phyloP scores from a whole-genome alignment of 2,797 vertebrate genomes.

The Chaetophractus vellerosus region DNA sequence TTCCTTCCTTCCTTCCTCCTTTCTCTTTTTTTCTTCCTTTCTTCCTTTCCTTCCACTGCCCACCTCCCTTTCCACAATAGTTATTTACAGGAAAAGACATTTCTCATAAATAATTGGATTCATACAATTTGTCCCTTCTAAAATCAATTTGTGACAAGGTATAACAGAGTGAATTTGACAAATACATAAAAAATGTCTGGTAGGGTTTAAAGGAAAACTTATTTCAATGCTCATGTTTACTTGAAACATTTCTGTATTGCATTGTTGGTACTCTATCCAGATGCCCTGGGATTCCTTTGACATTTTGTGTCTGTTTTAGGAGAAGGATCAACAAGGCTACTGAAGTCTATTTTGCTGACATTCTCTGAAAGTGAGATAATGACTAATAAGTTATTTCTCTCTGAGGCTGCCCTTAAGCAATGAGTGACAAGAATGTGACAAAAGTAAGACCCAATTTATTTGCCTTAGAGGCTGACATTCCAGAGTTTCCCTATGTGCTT shows the following conservation, averaged over 20 bases:
- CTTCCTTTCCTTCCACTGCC: neutral
- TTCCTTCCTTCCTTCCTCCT: neutral
- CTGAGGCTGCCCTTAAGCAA: neutral
- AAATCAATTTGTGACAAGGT: neutral
- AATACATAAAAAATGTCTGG: neutral
- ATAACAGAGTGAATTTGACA: neutral
- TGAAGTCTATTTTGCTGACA: neutral
- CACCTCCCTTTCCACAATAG: neutral
- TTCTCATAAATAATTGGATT: neutral
- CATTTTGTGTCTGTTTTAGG: neutral
- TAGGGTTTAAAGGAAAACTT: neutral
- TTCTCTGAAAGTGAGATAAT: neutral
- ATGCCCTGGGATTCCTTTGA: neutral
- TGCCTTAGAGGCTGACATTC: neutral
- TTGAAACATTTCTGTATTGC: neutral
- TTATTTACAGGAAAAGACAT: neutral
- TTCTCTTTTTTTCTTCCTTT: neutral
- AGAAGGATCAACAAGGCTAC: neutral
- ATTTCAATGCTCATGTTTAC: neutral
- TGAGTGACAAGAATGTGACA: neutral
- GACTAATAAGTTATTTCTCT: conserved; percentile 1
- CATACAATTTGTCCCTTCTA: neutral
- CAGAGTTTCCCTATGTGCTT: neutral
- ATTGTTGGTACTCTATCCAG: neutral
- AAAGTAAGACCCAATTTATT: neutral